Base-by-base conservation (phyloP, 2,113 vertebrate species). In the Rhinolophus ferrumequinum region DNA sequence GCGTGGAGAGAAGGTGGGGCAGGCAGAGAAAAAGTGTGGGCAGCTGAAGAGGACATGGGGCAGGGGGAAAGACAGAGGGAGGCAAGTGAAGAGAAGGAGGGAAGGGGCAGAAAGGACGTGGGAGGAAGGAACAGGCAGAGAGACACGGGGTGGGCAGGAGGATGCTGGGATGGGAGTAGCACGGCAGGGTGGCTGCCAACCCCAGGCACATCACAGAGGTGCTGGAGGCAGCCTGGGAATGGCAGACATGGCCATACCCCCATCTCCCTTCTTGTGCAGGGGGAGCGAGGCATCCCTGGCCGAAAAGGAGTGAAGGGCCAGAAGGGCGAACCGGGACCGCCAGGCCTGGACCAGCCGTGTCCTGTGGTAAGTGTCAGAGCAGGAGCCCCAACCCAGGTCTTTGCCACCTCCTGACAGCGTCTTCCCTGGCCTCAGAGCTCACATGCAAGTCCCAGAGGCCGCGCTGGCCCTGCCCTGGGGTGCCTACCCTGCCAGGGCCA, bases 271-370 rank as follows among this genome's bases (percentile, higher is more conserved):
- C 77, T 91, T 95, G 56, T 66, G 88, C 98, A 99, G 99, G 99
- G 99, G 22, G 99, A 99, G 83, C 98, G 99, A 98, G 99, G 99
- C 67, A 84, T 98, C 5, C 98, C 99, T 0, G 99, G 99, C 50
- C 99, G 99, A 97, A 99, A 99, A 98, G 99, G 99, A 88, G 98
- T 99, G 81, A 99, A 99, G 98, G 99, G 99, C 82, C 99, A 99
- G 97, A 99, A 99, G 95, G 99, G 99, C 75, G 99, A 99, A 60
- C 99, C 99, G 9, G 99, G 99, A 62, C 99, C 99, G 3, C 99
- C 99, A 0, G 99, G 99, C 62, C 98, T 99, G 97, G 99, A 99
- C 96, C 99, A 99, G 98, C 99, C 99, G 0, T 99, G 99, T 98
- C 99, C 99, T 11, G 99, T 99, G 99, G 99, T 99, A 99, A 0